Evolutionary conservation across 2,113 vertebrate genomes (phyloP).

Genomic region (Phrynosoma blainvillii): DNA sequence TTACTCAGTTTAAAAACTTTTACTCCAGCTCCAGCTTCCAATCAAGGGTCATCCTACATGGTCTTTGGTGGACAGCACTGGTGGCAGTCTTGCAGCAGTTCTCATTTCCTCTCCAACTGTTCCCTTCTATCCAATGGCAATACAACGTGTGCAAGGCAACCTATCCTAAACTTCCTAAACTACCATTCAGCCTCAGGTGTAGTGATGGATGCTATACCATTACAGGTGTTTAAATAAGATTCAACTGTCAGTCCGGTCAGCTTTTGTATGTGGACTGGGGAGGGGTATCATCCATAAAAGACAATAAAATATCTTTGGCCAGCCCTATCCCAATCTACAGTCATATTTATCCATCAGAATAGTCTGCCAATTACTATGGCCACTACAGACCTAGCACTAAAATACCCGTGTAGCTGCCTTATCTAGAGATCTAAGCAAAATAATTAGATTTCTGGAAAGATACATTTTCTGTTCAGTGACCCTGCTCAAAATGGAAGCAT

Average conservation of each 20-base stretch:
- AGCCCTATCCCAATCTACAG: background rate
- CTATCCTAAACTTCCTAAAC: background rate
- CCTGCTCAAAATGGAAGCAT: background rate
- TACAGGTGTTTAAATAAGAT: background rate
- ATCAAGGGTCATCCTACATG: background rate
- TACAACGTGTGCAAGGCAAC: background rate
- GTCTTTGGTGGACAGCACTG: background rate
- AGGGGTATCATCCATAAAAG: too few relatives aligned
- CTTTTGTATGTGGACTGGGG: too few relatives aligned
- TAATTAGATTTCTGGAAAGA: too few relatives aligned
- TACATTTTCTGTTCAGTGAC: background rate
- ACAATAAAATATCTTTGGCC: too few relatives aligned
- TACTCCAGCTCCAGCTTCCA: background rate
- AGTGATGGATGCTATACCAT: background rate
- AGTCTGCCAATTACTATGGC: background rate
- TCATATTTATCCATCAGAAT: background rate
- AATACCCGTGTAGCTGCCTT: too few relatives aligned
- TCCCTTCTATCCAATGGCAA: background rate
- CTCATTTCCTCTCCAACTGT: background rate
- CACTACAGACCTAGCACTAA: too few relatives aligned
- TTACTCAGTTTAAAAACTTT: background rate
- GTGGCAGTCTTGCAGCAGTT: background rate
- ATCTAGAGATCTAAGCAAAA: too few relatives aligned
- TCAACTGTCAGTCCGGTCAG: background rate
- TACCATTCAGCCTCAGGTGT: background rate